phyloP scores from a whole-genome alignment of 2,113 vertebrate genomes.

The Haliaeetus leucogaster region DNA sequence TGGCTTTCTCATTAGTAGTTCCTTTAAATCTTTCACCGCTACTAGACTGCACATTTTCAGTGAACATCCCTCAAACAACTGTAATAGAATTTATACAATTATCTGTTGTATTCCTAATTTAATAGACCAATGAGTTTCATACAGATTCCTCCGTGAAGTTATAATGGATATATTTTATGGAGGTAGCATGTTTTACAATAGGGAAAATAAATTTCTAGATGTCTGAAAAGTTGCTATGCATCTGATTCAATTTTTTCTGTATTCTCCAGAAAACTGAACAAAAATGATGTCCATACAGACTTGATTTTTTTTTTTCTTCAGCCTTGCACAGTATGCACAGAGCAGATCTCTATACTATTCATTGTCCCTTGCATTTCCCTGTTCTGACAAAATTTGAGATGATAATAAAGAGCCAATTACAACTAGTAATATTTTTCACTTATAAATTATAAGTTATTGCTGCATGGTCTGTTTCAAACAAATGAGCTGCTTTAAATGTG shows the following conservation, averaged over 20 bases:
- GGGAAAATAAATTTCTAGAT: background rate
- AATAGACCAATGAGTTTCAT: background rate
- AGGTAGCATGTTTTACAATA: background rate
- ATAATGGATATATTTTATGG: background rate
- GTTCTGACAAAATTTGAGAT: background rate
- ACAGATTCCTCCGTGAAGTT: background rate
- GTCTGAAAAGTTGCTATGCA: background rate
- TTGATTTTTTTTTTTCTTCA: background rate
- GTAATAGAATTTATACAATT: background rate
- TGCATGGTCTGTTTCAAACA: background rate
- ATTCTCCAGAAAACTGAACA: background rate
- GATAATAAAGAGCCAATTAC: background rate
- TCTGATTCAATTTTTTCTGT: background rate
- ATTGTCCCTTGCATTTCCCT: background rate
- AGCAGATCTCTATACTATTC: background rate
- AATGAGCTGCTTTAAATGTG: background rate
- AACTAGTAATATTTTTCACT: background rate
- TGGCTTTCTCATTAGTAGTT: background rate
- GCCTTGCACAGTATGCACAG: background rate
- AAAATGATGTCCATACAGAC: background rate
- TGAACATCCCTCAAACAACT: background rate
- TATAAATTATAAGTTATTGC: background rate
- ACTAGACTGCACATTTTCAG: background rate
- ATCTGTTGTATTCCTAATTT: background rate
- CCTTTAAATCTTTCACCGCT: background rate